These are phyloP conservation scores for Drosophila equinoxialis DNA, from an alignment of 1,140 invertebrate species.

Conservation along the genomic window DNA sequence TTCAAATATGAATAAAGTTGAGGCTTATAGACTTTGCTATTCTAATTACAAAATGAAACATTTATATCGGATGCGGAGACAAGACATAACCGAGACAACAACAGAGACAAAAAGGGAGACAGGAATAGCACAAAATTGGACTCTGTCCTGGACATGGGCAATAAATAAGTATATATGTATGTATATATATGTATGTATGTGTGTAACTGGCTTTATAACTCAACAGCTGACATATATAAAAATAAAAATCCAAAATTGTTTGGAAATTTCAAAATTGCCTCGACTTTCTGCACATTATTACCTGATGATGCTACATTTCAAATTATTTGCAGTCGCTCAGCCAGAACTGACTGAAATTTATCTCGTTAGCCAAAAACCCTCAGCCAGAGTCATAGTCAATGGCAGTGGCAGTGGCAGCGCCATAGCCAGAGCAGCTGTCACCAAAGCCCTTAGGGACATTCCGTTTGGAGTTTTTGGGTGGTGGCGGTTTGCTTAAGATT, in stretches of 20 bases:
- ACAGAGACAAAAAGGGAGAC: neutral
- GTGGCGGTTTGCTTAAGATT: neutral
- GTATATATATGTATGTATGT: neutral
- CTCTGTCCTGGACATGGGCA: conserved; percentile 2
- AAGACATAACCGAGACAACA: neutral
- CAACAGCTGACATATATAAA: conserved; percentile 41
- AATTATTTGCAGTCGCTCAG: conserved; percentile 65
- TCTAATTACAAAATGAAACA: conserved; percentile 49
- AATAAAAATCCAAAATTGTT: conserved; percentile 3
- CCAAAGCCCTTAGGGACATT: conserved; percentile 36
- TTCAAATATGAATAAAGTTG: conserved; percentile 49
- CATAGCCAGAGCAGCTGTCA: conserved; percentile 60
- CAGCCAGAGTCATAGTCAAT: conserved; percentile 16
- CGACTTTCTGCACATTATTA: conserved; percentile 47
- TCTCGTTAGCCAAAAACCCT: conserved; percentile 66
- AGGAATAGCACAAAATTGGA: neutral
- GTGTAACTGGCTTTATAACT: conserved; percentile 55
- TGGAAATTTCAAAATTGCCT: conserved; percentile 56
- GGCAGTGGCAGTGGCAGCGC: conserved; percentile 11
- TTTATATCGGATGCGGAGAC: neutral
- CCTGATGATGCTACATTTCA: conserved; percentile 66
- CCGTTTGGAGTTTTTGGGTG: conserved; percentile 11
- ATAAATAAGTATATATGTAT: neutral
- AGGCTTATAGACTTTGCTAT: conserved; percentile 52
- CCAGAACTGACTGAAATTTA: conserved; percentile 76